Percentiles rank a stretch among this genome's conserved stretches.
phyloP scores from a whole-genome alignment of 2,888 invertebrate species.

The Lasioglossum figueresi region DNA sequence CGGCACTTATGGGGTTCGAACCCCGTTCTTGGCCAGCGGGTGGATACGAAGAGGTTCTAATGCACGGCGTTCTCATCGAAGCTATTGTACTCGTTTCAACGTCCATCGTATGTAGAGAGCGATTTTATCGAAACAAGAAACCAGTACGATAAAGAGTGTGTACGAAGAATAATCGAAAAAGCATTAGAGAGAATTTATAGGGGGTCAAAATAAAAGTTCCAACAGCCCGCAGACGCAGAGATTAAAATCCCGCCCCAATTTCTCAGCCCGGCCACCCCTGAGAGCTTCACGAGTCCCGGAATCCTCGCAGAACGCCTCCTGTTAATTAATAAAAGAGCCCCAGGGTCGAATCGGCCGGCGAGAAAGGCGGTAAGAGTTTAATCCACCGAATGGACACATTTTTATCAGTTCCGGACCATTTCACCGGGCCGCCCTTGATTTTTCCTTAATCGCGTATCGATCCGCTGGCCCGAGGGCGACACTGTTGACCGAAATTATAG shows the following conservation, averaged over 20 bases:
- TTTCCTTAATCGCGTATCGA: conserved; percentile 48
- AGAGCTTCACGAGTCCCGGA: not conserved
- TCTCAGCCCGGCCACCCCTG: not conserved
- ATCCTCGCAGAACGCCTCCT: not conserved
- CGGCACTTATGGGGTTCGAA: not conserved
- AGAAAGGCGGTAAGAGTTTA: not conserved
- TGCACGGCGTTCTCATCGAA: not conserved
- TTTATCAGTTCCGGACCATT: conserved; percentile 55
- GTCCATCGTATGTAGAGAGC: too few species aligned
- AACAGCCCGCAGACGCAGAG: not conserved
- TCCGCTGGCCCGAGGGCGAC: conserved; percentile 17
- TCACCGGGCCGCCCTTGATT: conserved; percentile 42
- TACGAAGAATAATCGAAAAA: not conserved
- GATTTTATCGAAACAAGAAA: not conserved
- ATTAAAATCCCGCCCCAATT: conserved; percentile 7
- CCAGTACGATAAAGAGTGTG: not conserved
- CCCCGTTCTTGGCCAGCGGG: not conserved
- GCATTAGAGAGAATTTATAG: too few species aligned
- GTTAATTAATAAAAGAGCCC: conserved; percentile 46
- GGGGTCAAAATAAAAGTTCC: not conserved
- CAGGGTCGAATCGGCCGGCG: not conserved
- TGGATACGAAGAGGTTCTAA: not conserved
- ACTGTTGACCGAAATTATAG: conserved; percentile 64
- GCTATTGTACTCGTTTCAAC: not conserved
- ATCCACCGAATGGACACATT: conserved; percentile 35